These are phyloP conservation scores for Aegithalos caudatus DNA, from an alignment of 2,113 vertebrate genomes.

Conservation along the genomic window DNA sequence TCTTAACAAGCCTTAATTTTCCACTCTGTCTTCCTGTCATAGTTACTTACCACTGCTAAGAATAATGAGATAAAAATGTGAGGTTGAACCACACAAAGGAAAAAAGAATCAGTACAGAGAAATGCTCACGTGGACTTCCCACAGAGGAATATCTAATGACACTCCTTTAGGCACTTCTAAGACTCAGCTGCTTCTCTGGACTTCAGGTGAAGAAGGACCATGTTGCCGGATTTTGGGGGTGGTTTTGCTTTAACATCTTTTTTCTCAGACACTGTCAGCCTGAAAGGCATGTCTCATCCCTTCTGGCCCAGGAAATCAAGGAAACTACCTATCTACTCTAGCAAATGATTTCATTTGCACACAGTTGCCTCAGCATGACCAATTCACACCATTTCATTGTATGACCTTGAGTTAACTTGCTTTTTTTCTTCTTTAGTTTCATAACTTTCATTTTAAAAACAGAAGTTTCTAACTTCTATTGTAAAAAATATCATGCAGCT, in stretches of 20 bases:
- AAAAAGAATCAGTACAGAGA: slow-evolving; percentile 13
- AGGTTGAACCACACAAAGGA: slow-evolving; percentile 3
- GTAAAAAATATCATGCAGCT: background rate
- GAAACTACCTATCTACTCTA: background rate
- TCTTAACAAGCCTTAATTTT: slow-evolving; percentile 70
- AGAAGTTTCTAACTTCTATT: background rate
- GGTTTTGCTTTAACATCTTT: background rate
- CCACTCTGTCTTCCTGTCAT: slow-evolving; percentile 68
- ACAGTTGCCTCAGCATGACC: background rate
- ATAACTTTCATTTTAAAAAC: background rate
- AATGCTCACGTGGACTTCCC: background rate
- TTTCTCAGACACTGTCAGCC: background rate
- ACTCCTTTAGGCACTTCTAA: background rate
- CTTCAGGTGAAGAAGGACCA: background rate
- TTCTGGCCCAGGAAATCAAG: background rate
- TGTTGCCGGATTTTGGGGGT: background rate
- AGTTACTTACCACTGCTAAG: slow-evolving; percentile 67
- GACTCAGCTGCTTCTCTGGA: background rate
- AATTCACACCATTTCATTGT: background rate
- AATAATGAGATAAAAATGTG: slow-evolving; percentile 61
- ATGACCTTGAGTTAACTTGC: background rate
- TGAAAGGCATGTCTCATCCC: background rate
- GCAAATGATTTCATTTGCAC: background rate
- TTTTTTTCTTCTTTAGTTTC: background rate
- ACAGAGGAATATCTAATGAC: background rate